Percentiles rank a stretch among this genome's conserved stretches.
Evolutionary conservation across 2,888 invertebrate genomes (phyloP).

Genomic region (Automeris io): DNA sequence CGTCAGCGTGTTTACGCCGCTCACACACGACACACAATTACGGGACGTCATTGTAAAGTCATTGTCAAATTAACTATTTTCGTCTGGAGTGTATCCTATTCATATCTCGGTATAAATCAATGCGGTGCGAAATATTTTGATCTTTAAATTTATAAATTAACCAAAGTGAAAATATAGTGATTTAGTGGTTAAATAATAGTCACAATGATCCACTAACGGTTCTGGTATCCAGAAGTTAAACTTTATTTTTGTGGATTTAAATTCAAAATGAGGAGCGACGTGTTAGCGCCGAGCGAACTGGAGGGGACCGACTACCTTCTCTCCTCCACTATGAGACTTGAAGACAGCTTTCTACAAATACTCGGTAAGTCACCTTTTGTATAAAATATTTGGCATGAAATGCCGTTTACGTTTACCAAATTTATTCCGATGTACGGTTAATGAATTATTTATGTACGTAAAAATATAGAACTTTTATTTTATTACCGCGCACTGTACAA

Average conservation of each 20-base stretch:
- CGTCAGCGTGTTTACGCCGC: conserved; percentile 41
- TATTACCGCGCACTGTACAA: no score
- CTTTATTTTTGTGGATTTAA: conserved; percentile 21
- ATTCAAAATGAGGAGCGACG: conserved; percentile 69
- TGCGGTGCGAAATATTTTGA: conserved; percentile 12
- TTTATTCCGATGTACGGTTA: no score
- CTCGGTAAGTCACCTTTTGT: conserved; percentile 65
- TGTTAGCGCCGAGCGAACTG: conserved; percentile 72
- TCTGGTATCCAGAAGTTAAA: neutral
- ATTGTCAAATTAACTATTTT: conserved; percentile 17
- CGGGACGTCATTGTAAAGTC: conserved; percentile 27
- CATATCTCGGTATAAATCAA: conserved; percentile 8
- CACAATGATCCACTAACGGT: conserved; percentile 3
- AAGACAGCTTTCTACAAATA: conserved; percentile 79
- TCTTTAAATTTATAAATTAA: conserved; percentile 6
- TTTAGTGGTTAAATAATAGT: conserved; percentile 2
- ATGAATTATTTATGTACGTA: no score
- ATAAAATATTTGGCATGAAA: neutral
- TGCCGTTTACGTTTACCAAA: no score
- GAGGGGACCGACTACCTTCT: conserved; percentile 80
- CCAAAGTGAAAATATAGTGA: conserved; percentile 5
- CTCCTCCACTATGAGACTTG: conserved; percentile 78
- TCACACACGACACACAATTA: conserved; percentile 27
- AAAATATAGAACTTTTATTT: no score
- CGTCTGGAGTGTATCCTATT: neutral